These are phyloP conservation scores for Oikopleura dioica DNA, from an alignment of 23 tunicate species.

Conservation along the genomic window DNA sequence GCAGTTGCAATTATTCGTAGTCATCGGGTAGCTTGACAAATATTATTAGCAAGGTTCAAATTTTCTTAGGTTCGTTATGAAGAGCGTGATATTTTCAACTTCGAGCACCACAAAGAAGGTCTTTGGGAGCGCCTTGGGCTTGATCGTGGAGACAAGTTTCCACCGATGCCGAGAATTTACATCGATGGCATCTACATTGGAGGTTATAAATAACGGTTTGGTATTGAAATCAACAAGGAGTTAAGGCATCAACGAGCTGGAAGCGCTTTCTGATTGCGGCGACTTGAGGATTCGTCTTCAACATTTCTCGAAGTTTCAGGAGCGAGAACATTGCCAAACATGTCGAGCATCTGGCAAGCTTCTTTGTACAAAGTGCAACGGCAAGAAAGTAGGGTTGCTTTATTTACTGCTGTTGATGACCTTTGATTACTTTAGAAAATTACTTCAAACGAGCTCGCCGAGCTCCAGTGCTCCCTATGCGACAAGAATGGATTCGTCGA, in stretches of 20 bases:
- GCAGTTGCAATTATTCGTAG: slow-evolving; percentile 35
- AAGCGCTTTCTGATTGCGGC: slow-evolving; percentile 91
- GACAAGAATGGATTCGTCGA: slow-evolving; percentile 29
- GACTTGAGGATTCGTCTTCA: slow-evolving; percentile 77
- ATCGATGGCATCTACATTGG: slow-evolving; percentile 80
- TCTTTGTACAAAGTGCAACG: background rate
- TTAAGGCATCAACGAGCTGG: slow-evolving; percentile 55
- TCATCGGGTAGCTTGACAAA: slow-evolving; percentile 23
- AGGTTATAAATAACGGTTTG: too few relatives aligned
- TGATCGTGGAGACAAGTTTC: slow-evolving; percentile 27
- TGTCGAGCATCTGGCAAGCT: background rate
- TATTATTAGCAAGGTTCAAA: background rate
- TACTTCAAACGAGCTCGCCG: slow-evolving; percentile 33
- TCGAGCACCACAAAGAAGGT: slow-evolving; percentile 47
- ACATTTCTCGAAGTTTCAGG: slow-evolving; percentile 27
- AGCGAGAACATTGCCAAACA: background rate
- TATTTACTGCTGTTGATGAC: too few relatives aligned
- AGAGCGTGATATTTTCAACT: slow-evolving; percentile 53
- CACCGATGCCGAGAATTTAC: slow-evolving; percentile 54
- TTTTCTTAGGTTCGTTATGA: slow-evolving; percentile 11
- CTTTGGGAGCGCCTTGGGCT: slow-evolving; percentile 51
- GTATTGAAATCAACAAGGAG: too few relatives aligned
- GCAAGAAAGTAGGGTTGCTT: background rate
- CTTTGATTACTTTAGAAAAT: background rate
- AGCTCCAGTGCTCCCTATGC: slow-evolving; percentile 50